Conservation (phyloP, 1,140 invertebrate species). For the Antheraea pernyi region DNA sequence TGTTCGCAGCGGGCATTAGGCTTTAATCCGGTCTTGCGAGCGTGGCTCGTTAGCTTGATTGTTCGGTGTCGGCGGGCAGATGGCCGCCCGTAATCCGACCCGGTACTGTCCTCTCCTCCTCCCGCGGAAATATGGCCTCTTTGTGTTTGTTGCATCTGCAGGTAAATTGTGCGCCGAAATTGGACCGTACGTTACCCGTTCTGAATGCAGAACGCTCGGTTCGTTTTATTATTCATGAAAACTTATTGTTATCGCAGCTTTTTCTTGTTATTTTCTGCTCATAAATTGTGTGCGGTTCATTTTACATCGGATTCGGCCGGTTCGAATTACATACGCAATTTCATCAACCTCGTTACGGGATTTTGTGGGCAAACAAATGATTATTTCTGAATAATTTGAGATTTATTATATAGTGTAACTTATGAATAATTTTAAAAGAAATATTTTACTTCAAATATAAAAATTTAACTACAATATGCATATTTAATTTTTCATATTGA, state of each 20-base stretch:
- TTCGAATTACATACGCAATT: slow-evolving; percentile 1
- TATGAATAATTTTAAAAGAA: too few species aligned
- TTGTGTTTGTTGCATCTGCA: slow-evolving; percentile 77
- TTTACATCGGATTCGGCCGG: background rate
- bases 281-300: slow-evolving; percentile 1
- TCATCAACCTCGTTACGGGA: background rate
- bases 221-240: slow-evolving; percentile 68
- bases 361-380: background rate
- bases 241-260: slow-evolving; percentile 67
- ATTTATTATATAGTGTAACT: too few species aligned
- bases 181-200: slow-evolving; percentile 66
- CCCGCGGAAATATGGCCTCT: slow-evolving; percentile 67
- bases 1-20: slow-evolving; percentile 72
- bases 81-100: slow-evolving; percentile 71
- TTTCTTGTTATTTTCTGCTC: slow-evolving; percentile 7
- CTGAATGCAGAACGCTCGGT: slow-evolving; percentile 60
- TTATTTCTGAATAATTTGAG: too few species aligned
- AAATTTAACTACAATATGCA: too few species aligned
- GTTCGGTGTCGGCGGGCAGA: slow-evolving; percentile 69
- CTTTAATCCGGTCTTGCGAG: slow-evolving; percentile 70
- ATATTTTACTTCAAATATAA: too few species aligned
- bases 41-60: slow-evolving; percentile 73
- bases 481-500: too few species aligned
- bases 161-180: slow-evolving; percentile 74
- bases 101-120: slow-evolving; percentile 44